A percentile compares a stretch with the other conserved stretches of the same genome.
Evolutionary conservation across 1,140 invertebrate genomes (phyloP).

Genomic region (Aphaenogaster floridana): DNA sequence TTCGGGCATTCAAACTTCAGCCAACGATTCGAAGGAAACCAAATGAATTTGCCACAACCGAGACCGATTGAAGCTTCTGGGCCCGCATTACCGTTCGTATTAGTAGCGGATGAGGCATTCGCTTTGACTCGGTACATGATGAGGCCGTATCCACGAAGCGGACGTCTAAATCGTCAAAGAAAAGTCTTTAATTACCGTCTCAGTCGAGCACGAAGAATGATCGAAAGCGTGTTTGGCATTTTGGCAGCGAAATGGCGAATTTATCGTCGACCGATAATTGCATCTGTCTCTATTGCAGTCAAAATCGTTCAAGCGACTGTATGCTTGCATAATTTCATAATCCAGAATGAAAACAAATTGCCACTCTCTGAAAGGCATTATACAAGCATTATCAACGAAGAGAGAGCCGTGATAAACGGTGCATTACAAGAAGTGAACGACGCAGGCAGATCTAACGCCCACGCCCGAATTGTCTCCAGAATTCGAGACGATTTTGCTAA

Average conservation of each 20-base stretch:
- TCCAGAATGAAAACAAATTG: constrained; percentile 15
- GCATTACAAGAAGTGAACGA: not conserved
- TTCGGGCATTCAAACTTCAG: constrained; percentile 17
- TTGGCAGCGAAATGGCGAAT: not conserved
- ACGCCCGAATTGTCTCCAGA: not conserved
- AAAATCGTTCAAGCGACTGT: constrained; percentile 12
- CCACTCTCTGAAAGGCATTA: not conserved
- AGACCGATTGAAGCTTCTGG: constrained; percentile 8
- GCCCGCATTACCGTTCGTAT: constrained; percentile 1
- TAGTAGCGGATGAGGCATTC: constrained; percentile 32
- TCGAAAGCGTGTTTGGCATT: not conserved
- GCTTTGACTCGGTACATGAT: constrained; percentile 24
- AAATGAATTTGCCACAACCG: constrained; percentile 28
- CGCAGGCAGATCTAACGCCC: not conserved
- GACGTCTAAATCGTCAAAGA: constrained; percentile 11
- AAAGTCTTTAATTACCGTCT: not conserved
- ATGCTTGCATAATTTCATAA: constrained; percentile 1
- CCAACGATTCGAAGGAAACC: not conserved
- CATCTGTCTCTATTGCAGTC: not conserved
- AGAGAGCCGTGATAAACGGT: not conserved
- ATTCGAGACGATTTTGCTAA: not conserved
- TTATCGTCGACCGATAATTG: constrained; percentile 17
- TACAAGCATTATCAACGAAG: not conserved
- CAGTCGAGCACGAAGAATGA: constrained; percentile 6
- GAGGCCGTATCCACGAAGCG: constrained; percentile 13